These are phyloP conservation scores for Pogonomyrmex californicus DNA, from an alignment of 1,140 invertebrate genomes.

Conservation along the genomic window DNA sequence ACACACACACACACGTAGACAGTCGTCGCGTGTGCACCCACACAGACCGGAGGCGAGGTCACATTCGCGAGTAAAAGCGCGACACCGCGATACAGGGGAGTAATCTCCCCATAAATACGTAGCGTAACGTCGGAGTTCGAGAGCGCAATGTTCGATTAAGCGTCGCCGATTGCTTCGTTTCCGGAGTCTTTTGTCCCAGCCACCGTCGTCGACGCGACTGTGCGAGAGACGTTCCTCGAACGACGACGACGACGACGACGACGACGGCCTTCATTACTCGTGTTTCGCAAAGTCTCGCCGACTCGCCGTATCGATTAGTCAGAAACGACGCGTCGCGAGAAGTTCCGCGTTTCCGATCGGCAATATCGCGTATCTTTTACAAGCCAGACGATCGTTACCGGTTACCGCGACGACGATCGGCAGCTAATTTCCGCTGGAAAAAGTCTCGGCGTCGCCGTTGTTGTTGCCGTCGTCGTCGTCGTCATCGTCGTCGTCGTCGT, in stretches of 20 bases:
- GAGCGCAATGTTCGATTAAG: constrained; percentile 9
- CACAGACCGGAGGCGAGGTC: constrained; percentile 29
- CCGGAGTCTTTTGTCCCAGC: constrained; percentile 11
- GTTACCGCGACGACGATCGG: constrained; percentile 32
- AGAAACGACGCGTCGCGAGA: background rate
- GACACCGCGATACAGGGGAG: background rate
- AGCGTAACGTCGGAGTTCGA: background rate
- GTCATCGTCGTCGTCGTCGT: background rate
- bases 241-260: background rate
- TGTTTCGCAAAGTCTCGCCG: constrained; percentile 11
- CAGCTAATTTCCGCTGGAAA: constrained; percentile 44
- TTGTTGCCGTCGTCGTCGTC: background rate
- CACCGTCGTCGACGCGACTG: background rate
- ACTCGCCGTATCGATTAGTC: constrained; percentile 33
- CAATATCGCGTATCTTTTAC: constrained; percentile 40
- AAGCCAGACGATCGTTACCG: constrained; percentile 34
- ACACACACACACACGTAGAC: background rate
- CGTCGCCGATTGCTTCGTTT: constrained; percentile 24
- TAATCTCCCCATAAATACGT: constrained; percentile 6
- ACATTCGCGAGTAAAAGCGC: constrained; percentile 38
- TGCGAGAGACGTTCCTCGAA: background rate
- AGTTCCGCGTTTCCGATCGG: constrained; percentile 26
- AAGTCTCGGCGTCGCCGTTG: background rate
- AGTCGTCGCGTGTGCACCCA: background rate
- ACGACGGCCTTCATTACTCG: constrained; percentile 20